These are phyloP conservation scores for Salvelinus sp. DNA, from an alignment of 2,113 vertebrate species.

Conservation along the genomic window DNA sequence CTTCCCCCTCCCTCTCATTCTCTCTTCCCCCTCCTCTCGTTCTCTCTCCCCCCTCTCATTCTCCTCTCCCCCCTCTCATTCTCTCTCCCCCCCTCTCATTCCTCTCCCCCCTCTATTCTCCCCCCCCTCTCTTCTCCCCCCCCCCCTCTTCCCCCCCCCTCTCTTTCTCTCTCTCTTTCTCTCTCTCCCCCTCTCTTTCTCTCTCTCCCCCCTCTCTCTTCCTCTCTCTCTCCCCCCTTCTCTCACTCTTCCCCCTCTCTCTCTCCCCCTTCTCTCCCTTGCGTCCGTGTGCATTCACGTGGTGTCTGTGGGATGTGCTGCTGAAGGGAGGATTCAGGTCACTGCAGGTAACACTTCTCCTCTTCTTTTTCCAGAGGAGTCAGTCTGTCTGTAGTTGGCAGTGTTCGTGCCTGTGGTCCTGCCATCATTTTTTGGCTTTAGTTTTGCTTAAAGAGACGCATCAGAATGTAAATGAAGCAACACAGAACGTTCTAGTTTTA, in stretches of 20 bases:
- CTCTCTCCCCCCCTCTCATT: conserved; percentile 30
- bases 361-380: neutral
- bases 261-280: conserved; percentile 38
- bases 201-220: no score
- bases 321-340: conserved; percentile 99
- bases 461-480: conserved; percentile 65
- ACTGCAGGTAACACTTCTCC: conserved; percentile 85
- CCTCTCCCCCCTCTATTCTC: no score
- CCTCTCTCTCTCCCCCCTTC: no score
- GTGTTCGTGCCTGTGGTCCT: conserved; percentile 36
- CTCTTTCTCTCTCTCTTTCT: no score
- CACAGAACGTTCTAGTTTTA: conserved; percentile 57
- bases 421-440: conserved; percentile 38
- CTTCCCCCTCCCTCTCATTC: conserved; percentile 48
- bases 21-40: conserved; percentile 38
- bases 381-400: conserved; percentile 23
- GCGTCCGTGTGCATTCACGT: conserved; percentile 50
- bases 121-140: fast-evolving
- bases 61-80: conserved; percentile 45
- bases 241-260: neutral
- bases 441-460: conserved; percentile 45
- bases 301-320: conserved; percentile 60
- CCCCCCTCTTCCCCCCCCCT: no score
- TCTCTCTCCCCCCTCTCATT: conserved; percentile 9
- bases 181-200: no score